Percentiles rank a stretch among this genome's conserved stretches.
phyloP scores from a whole-genome alignment of 2,113 vertebrate species.

The Neogobius melanostomus region DNA sequence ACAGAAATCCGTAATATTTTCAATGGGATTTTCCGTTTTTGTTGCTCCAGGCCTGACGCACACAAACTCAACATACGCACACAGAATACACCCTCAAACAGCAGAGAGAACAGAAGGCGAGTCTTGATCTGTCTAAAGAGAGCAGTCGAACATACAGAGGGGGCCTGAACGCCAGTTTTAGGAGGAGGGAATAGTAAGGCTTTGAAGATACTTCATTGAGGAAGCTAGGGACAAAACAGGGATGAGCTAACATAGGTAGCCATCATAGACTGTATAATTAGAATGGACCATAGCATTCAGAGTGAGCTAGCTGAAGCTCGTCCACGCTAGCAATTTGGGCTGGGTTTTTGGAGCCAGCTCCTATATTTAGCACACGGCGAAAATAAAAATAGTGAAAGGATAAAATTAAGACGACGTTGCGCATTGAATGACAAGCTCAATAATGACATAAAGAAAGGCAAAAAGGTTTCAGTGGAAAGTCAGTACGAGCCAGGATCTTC shows the following conservation, averaged over 20 bases:
- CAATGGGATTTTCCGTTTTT: slow-evolving; percentile 53
- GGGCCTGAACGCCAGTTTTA: slow-evolving; percentile 73
- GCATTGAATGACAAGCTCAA: too few relatives aligned
- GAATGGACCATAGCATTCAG: too few relatives aligned
- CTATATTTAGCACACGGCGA: too few relatives aligned
- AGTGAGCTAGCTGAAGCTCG: too few relatives aligned
- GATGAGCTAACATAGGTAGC: slow-evolving; percentile 34
- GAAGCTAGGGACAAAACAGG: slow-evolving; percentile 61
- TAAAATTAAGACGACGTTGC: too few relatives aligned
- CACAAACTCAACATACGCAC: slow-evolving; percentile 3
- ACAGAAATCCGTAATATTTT: slow-evolving; percentile 45
- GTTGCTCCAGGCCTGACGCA: slow-evolving; percentile 50
- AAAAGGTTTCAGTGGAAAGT: too few relatives aligned
- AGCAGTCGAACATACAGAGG: slow-evolving; percentile 71
- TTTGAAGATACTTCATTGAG: slow-evolving; percentile 70
- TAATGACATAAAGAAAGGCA: too few relatives aligned
- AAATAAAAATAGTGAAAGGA: too few relatives aligned
- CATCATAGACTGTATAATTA: not conserved
- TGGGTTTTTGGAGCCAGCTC: too few relatives aligned
- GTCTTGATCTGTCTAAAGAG: slow-evolving; percentile 63
- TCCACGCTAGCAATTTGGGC: too few relatives aligned
- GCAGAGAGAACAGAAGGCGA: slow-evolving; percentile 74
- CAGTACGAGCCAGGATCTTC: too few relatives aligned
- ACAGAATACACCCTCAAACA: slow-evolving; percentile 63
- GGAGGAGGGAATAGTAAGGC: slow-evolving; percentile 70